These are phyloP conservation scores for Cylindroiulus punctatus DNA, from an alignment of 2,888 invertebrate species.

Conservation along the genomic window DNA sequence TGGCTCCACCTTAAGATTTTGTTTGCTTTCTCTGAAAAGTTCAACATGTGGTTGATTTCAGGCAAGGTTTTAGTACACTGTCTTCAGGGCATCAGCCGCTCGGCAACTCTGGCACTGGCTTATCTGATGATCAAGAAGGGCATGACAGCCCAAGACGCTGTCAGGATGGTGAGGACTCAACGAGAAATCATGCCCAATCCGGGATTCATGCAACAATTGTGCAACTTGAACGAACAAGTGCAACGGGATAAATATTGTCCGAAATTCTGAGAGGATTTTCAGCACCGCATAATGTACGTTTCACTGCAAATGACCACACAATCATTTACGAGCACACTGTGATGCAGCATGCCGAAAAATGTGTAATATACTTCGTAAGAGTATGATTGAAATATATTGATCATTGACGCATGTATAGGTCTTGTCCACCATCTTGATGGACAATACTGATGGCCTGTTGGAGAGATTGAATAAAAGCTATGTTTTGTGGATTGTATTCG, in stretches of 20 bases:
- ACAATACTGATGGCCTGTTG: too few species aligned
- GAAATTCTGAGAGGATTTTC: slow-evolving; percentile 53
- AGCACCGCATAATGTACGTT: slow-evolving; percentile 54
- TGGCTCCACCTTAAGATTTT: too few species aligned
- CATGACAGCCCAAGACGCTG: slow-evolving; percentile 66
- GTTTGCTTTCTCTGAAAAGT: too few species aligned
- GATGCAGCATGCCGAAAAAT: background rate
- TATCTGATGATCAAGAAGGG: slow-evolving; percentile 67
- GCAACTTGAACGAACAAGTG: slow-evolving; percentile 64
- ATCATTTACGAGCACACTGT: background rate
- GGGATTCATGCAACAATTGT: slow-evolving; percentile 67
- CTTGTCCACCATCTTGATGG: too few species aligned
- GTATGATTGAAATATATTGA: background rate
- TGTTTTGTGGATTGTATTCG: too few species aligned
- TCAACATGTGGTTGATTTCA: slow-evolving; percentile 58
- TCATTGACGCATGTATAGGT: too few species aligned
- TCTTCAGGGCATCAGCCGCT: slow-evolving; percentile 68
- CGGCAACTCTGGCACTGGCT: slow-evolving; percentile 67
- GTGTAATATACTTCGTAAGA: background rate
- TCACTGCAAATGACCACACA: background rate
- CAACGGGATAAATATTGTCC: slow-evolving; percentile 54
- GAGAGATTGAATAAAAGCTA: too few species aligned
- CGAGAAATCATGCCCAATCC: slow-evolving; percentile 68
- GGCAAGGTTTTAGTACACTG: slow-evolving; percentile 69
- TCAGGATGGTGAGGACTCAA: slow-evolving; percentile 65